Percentiles rank a stretch among this genome's conserved stretches.
Evolutionary conservation across 2,888 invertebrate genomes (phyloP).

Genomic region (Liodrosophila aerea): DNA sequence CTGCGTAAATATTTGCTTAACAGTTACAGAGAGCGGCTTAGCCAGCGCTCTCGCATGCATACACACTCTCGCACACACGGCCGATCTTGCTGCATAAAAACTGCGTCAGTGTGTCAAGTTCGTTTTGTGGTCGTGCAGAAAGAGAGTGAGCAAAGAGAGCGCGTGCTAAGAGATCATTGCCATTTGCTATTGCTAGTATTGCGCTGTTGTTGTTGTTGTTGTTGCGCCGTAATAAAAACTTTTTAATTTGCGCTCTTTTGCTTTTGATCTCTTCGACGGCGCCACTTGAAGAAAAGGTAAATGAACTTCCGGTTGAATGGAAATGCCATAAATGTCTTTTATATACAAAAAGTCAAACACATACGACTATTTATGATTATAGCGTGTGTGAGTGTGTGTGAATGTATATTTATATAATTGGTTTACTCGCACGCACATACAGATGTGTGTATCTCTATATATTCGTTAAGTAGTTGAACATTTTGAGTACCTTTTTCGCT

Average conservation of each 20-base stretch:
- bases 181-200: conserved; percentile 8
- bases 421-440: conserved; percentile 39
- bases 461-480: conserved; percentile 45
- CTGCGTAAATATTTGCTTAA: conserved; percentile 55
- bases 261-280: conserved; percentile 42
- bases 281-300: conserved; percentile 63
- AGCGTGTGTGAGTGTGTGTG: background rate
- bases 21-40: conserved; percentile 53
- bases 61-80: background rate
- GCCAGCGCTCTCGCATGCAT: conserved; percentile 21
- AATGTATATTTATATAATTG: conserved; percentile 60
- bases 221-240: too few relatives aligned
- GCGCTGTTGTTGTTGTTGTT: background rate
- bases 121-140: conserved; percentile 55
- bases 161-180: conserved; percentile 31
- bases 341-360: conserved; percentile 10
- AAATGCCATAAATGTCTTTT: conserved; percentile 46
- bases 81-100: conserved; percentile 54
- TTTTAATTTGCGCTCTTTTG: conserved; percentile 7
- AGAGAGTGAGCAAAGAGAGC: conserved; percentile 16
- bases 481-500: conserved; percentile 37
- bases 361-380: background rate
- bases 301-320: conserved; percentile 77
- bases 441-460: conserved; percentile 12
- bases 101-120: conserved; percentile 81